Evolutionary conservation across 2,113 vertebrate species (phyloP).

Genomic region (Mesocricetus auratus): DNA sequence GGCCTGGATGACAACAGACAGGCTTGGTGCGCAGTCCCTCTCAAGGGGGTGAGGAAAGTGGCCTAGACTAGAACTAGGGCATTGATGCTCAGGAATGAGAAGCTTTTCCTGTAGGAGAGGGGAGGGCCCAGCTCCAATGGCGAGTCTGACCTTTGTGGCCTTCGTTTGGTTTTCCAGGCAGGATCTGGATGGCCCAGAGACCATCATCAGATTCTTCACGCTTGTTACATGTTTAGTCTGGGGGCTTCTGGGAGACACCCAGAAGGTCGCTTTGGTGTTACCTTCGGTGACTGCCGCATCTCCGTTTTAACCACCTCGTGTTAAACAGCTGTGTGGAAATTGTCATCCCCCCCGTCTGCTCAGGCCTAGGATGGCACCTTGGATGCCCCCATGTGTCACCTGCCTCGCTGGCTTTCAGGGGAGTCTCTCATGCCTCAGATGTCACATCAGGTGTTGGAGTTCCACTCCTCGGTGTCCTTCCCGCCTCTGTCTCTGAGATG

Average conservation of each 20-base stretch:
- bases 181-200: not conserved
- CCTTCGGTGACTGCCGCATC: not conserved
- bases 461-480: not conserved
- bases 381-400: not conserved
- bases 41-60: not conserved
- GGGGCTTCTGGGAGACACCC: rapidly evolving
- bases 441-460: not conserved
- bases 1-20: not conserved
- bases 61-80: not conserved
- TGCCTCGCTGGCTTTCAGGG: not conserved
- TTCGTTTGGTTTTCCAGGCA: not conserved
- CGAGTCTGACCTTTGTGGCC: not conserved
- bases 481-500: not conserved
- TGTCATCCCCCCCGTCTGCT: not conserved
- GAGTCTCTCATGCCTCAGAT: not conserved
- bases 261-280: not conserved
- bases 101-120: not conserved
- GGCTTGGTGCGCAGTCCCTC: not conserved
- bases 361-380: not conserved
- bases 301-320: not conserved
- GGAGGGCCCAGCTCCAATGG: not conserved
- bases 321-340: not conserved
- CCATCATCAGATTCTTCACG: rapidly evolving
- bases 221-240: no score
- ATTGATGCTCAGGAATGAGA: rapidly evolving